Evolutionary conservation across 2,888 invertebrate genomes (phyloP), one percentile per base, ranked within the genome.

Genomic region (Proisotoma minuta): DNA sequence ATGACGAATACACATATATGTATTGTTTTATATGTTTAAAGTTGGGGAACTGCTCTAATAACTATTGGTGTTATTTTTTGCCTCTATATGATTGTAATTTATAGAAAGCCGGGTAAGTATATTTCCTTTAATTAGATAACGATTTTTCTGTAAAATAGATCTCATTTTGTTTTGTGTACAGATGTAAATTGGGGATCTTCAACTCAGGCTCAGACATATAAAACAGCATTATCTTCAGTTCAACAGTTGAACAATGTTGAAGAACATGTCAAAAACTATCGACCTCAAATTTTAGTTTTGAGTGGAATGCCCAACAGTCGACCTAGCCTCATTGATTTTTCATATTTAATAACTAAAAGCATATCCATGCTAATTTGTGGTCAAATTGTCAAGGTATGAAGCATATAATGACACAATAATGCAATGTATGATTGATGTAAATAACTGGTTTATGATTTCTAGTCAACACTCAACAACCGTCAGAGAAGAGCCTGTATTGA

Each of bases 171-270:
- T n/a, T 59, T 57, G 20, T 58, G 50, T 51, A 47, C 73, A 84
- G 91, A 96, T 77, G 95, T 95, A 2, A 97, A 97, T 79, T 97
- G 97, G 97, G 97, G 97, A 24, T 93, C 94, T 61, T 92, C 94
- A 5, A 93, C 95, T 0, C 96, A 97, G 78, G 96, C 96, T 0
- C 96, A 97, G 79, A 91, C 88, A 29, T 97, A 96, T 80, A 94
- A 93, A 78, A 88, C 88, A 10, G 95, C 97, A 0, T 78, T 98
- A 2, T 85, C 88, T 10, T 87, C 91, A 18, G 88, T 93, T 0
- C 87, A 91, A 28, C 80, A 81, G 69, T 76, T 84, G 60, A 78
- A 79, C 39, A 86, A 87, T 49, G 89, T 92, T 0, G 89, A 89
- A 26, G 97, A 97, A 75, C 98, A 99, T 77, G 96, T 98, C 20